Conservation (phyloP, 2,888 invertebrate genomes). For the Luperina nickerlii region DNA sequence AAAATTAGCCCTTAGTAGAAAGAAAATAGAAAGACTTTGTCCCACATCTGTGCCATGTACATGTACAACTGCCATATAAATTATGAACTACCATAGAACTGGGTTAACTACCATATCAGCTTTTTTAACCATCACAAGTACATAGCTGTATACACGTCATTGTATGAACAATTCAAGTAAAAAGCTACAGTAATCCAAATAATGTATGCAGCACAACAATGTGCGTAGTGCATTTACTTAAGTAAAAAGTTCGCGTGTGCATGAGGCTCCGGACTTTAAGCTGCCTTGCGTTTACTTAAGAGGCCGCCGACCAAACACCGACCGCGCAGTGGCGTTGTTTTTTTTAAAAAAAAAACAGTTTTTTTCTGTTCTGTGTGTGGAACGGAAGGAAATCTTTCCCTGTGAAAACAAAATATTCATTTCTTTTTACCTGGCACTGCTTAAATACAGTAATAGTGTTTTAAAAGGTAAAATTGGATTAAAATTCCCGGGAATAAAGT, state of each 20-base stretch:
- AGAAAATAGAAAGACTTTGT: neutral
- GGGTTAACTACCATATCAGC: slow-evolving; percentile 10
- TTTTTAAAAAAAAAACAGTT: too few relatives aligned
- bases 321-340: too few relatives aligned
- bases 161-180: slow-evolving; percentile 27
- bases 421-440: neutral
- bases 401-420: neutral
- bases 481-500: neutral
- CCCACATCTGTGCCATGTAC: neutral
- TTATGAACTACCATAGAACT: slow-evolving; percentile 11
- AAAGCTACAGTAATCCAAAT: neutral
- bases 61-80: slow-evolving; percentile 5
- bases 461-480: neutral
- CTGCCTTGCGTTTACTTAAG: slow-evolving; percentile 27
- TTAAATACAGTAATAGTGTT: neutral
- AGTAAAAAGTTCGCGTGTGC: slow-evolving; percentile 48
- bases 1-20: neutral
- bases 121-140: neutral
- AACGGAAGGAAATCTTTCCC: slow-evolving; percentile 2
- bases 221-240: slow-evolving; percentile 33
- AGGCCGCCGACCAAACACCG: too few relatives aligned
- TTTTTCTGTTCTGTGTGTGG: neutral
- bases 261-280: slow-evolving; percentile 26
- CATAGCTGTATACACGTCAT: neutral
- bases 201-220: slow-evolving; percentile 42